Base-by-base conservation (phyloP, 2,797 vertebrate genomes). In the Sebastes taczanowskii region DNA sequence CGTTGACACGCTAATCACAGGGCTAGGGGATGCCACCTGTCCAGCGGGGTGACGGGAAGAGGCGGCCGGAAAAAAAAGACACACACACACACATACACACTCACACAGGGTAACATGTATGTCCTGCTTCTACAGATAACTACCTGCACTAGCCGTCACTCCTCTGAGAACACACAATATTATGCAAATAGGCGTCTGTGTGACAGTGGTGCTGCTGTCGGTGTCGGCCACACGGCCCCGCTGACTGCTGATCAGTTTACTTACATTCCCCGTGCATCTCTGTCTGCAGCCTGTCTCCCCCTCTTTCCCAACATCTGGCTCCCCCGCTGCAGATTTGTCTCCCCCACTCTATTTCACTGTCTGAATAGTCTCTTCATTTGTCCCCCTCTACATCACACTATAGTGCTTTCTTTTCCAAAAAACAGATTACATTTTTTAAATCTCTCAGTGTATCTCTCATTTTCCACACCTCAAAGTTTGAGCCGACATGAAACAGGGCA, bases 1-100 rank as follows among this genome's bases (percentile, higher is more conserved):
- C 79, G 87, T 88, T 95, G 95, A 96, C 96, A 95, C 82, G 77
- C 93, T 96, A 96, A 96, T 96, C 94, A 96, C 92, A 92, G 93
- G 95, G 94, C 91, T 94, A 77, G 89, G 84, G 89, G 88, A 94
- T 89, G 92, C 90, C 92, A 93, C 93, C 91, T 95, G 94, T 95
- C 95, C 95, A 73, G 90, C 6, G 38, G 74, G 86, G 89, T 94
- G 93, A 95, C 81, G 69, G 88, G 82, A 83, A 87, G 83, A 88
- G 85, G 81, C 72, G 65, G 83, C 84, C 77, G 61, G 87, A 83
- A 71, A 70, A 20, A 87, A 25, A 78, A 20, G 16, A 49, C 3
- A 68, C 62, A 80, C 38, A 67, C 38, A 67, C 60, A 23, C 71
- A 62, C 71, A 62, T 16, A 79, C 35, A 60, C 58, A 62, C 58